Evolutionary conservation across 2,888 invertebrate genomes (phyloP), one percentile per base, ranked within the genome.

Genomic region (Lasiommata megera): DNA sequence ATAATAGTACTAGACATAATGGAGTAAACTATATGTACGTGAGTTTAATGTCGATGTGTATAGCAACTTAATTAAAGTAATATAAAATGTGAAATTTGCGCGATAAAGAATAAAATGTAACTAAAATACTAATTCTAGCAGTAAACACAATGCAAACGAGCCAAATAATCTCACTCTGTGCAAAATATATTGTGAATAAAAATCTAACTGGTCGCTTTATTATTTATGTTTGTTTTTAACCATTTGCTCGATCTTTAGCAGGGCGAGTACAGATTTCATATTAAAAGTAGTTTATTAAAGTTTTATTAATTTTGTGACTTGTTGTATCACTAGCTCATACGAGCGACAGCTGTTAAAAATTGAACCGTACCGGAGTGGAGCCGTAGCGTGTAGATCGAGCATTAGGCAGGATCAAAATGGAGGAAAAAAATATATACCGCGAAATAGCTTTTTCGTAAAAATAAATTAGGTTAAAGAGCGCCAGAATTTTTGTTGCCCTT

Each of bases 11-110:
- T 17, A 17, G n/a, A 12, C 23, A 6, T 9, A 52, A 41, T 41
- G 40, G 16, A 47, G 29, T 46, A 1, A 46, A 9, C 16, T 23
- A 47, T n/a, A 48, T 8, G 43, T 56, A 40, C 52, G 46, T 51
- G 51, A 34, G 36, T 51, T 40, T 51, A 23, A 59, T 53, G 36
- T 53, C 6, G n/a, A 18, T 53, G 53, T 44, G 18, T 44, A 43
- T 34, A 53, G 53, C 53, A 53, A 53, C n/a, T 11, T 9, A 53
- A 43, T 6, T 18, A 40, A 52, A 41, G 31, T 17, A 18, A 23
- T n/a, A 28, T 1, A 18, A 6, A 12, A n/a, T 38, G 11, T 29
- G 1, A 11, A 14, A 9, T 23, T 18, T 6, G 23, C 12, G 37
- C n/a, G 5, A 50, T 14, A 9, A 23, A 3, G 5, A 48, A 17